Conservation (phyloP, 2,888 invertebrate species). For the Drosophila fungiperda region DNA sequence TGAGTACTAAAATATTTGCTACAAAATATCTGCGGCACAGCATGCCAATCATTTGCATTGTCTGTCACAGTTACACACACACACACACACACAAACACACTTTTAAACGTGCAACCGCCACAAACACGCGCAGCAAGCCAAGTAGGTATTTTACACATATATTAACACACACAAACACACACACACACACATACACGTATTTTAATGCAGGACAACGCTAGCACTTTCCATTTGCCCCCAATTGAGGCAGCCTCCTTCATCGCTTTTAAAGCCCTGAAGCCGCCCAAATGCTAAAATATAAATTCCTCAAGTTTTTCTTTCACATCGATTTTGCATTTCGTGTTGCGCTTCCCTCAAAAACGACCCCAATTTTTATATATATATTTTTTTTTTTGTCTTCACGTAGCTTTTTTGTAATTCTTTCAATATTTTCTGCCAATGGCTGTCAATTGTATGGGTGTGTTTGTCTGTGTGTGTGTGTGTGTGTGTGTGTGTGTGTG, state of each 20-base stretch:
- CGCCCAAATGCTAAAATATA: slow-evolving; percentile 39
- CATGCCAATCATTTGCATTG: slow-evolving; percentile 57
- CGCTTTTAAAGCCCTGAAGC: slow-evolving; percentile 53
- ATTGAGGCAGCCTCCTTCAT: slow-evolving; percentile 27
- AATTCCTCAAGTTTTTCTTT: slow-evolving; percentile 50
- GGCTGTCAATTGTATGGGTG: slow-evolving; percentile 20
- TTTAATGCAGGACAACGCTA: slow-evolving; percentile 5
- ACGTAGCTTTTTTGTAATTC: slow-evolving; percentile 38
- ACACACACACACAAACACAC: slow-evolving; percentile 6
- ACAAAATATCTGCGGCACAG: slow-evolving; percentile 44
- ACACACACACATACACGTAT: neutral
- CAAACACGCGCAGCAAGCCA: neutral
- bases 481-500: slow-evolving; percentile 13
- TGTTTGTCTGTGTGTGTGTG: slow-evolving; percentile 12
- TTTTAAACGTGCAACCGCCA: neutral
- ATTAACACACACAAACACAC: slow-evolving; percentile 1
- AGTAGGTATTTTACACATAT: neutral
- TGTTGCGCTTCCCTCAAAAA: slow-evolving; percentile 29
- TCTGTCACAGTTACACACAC: slow-evolving; percentile 35
- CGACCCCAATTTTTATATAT: neutral
- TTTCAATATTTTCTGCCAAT: slow-evolving; percentile 42
- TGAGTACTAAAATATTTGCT: slow-evolving; percentile 54
- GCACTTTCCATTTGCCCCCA: neutral
- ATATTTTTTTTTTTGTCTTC: neutral
- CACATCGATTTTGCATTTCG: slow-evolving; percentile 71